Percentiles rank a stretch among this genome's conserved stretches.
Conservation (phyloP, 2,113 vertebrate genomes). For the Malurus alboscapulatus region DNA sequence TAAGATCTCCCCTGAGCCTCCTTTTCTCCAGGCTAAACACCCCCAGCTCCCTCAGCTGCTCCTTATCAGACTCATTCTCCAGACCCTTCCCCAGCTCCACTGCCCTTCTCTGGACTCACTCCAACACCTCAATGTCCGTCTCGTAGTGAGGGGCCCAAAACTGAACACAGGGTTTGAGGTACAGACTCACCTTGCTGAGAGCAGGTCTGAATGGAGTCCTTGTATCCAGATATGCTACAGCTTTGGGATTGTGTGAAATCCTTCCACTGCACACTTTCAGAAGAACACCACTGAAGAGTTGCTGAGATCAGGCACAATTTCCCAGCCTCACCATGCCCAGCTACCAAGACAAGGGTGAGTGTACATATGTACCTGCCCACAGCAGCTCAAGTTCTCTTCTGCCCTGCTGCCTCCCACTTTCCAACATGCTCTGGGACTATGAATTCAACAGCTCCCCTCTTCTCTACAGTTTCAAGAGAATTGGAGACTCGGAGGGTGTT, state of each 20-base stretch:
- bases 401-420: neutral
- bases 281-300: neutral
- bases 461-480: neutral
- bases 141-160: neutral
- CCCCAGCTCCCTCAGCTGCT: neutral
- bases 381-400: neutral
- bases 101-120: neutral
- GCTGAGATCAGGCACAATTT: neutral
- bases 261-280: neutral
- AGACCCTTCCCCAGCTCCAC: neutral
- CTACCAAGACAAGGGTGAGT: neutral
- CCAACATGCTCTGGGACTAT: neutral
- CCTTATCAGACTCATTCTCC: neutral
- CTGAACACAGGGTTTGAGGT: neutral
- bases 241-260: neutral
- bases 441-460: neutral
- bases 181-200: neutral
- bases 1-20: neutral
- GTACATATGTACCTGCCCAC: accelerated
- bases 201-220: neutral
- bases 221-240: neutral
- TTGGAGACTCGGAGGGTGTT: neutral
- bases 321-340: neutral
- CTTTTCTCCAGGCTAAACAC: neutral
- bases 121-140: neutral